Evolutionary conservation across 2,888 invertebrate genomes (phyloP), one percentile per base, ranked within the genome.

Genomic region (Xanthia togata): DNA sequence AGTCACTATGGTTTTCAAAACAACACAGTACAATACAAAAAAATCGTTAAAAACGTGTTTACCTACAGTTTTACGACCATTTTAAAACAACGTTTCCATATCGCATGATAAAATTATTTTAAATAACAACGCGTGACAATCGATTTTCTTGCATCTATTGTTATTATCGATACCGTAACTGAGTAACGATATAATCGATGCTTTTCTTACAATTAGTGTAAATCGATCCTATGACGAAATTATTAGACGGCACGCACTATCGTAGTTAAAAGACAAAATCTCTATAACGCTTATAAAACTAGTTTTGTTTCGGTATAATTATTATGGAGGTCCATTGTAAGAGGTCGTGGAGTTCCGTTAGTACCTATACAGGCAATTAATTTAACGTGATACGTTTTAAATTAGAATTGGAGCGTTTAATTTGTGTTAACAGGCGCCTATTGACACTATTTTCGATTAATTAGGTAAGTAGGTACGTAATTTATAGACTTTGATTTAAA

Each of bases 291-390:
- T 81, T 90, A 89, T 85, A 89, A 88, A 90, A 91, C 91, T 89
- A 83, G 89, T 90, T 89, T 90, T 86, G 89, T 88, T 91, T 88
- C 90, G 90, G 87, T 88, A 84, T 85, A 87, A 89, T 88, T 90
- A 89, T 87, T 90, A 82, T 88, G 78, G 87, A 86, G 86, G 88
- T 89, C 82, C 84, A 87, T 87, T 84, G 78, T 75, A 85, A 88
- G 88, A 89, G 85, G 87, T 90, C 90, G 90, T 90, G 88, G 87
- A 89, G 85, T 83, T 85, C 91, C 89, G 90, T 87, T 84, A 90
- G 73, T 90, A n/a, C n/a, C n/a, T n/a, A 90, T 87, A 91, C 82
- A 86, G 83, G 84, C 90, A 90, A 91, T 93, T 92, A 92, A 91
- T 91, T 91, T 89, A 90, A 91, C 89, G 85, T 90, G 87, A 2